Evolutionary conservation across 2,797 vertebrate species (phyloP).

Genomic region (Pseudomugil gertrudae): DNA sequence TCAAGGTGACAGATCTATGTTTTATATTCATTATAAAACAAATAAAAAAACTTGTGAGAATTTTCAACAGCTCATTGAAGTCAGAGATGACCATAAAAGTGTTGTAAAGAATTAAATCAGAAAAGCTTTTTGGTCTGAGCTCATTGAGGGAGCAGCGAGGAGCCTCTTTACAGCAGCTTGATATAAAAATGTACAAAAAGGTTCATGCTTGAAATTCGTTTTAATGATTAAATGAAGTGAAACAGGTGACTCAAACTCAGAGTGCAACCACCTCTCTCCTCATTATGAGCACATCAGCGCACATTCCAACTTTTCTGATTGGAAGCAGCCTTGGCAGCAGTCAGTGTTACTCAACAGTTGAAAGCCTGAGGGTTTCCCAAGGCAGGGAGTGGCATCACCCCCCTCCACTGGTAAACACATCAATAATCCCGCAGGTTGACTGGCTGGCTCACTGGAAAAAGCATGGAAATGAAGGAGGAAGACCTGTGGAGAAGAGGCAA

Average conservation of each 20-base stretch:
- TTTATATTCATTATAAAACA: too few species aligned
- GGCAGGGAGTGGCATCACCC: constrained; percentile 55
- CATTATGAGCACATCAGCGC: constrained; percentile 40
- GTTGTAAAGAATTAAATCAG: too few species aligned
- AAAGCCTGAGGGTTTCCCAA: constrained; percentile 67
- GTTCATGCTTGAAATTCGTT: background rate
- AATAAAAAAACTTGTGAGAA: too few species aligned
- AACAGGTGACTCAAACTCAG: constrained; percentile 32
- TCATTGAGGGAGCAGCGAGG: constrained; percentile 6
- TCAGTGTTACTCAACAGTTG: constrained; percentile 64
- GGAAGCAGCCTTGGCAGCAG: constrained; percentile 43
- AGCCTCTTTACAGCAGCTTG: constrained; percentile 12
- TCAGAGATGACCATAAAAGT: background rate
- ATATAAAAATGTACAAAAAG: constrained; percentile 13
- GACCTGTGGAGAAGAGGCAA: constrained; percentile 54
- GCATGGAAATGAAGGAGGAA: constrained; percentile 48
- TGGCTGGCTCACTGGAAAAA: constrained; percentile 56
- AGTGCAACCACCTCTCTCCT: constrained; percentile 30
- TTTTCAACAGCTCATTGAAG: too few species aligned
- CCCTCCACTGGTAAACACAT: constrained; percentile 64
- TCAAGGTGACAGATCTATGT: too few species aligned
- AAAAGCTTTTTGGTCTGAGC: background rate
- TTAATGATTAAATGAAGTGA: constrained; percentile 35
- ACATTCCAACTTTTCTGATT: constrained; percentile 44
- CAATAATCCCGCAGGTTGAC: constrained; percentile 68